Evolutionary conservation across 2,113 vertebrate species (phyloP).

Genomic region (Sinosuthora webbiana): DNA sequence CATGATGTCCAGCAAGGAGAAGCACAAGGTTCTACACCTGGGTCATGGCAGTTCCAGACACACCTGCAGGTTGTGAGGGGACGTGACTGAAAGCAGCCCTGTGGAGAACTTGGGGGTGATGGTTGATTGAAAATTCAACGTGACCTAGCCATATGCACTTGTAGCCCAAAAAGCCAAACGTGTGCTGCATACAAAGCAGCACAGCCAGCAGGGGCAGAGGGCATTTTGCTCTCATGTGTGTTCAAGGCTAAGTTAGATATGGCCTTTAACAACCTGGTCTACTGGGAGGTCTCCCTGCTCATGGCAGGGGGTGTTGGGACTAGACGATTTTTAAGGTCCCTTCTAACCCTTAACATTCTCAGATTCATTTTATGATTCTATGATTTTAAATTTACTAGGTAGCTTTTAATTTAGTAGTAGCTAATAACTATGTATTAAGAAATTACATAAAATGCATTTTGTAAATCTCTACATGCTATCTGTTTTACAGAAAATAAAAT

Average conservation of each 20-base stretch:
- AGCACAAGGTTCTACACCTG: too few relatives aligned
- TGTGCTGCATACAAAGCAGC: background rate
- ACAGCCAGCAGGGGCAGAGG: accelerated
- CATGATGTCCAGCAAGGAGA: background rate
- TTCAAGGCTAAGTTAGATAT: background rate
- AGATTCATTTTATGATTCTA: background rate
- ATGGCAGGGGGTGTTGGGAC: background rate
- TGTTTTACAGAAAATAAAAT: background rate
- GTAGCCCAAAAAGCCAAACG: accelerated
- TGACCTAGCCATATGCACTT: accelerated
- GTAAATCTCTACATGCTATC: background rate
- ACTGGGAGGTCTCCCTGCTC: background rate
- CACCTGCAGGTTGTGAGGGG: accelerated
- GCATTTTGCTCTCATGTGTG: accelerated
- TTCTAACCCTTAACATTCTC: background rate
- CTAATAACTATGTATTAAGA: background rate
- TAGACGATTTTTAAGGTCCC: background rate
- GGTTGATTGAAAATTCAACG: accelerated
- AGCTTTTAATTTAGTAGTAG: background rate
- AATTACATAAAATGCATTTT: background rate
- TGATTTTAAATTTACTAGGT: background rate
- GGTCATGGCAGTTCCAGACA: background rate
- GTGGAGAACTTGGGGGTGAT: background rate
- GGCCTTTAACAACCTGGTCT: background rate
- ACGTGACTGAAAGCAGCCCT: background rate